A percentile compares a stretch with the other conserved stretches of the same genome.
These are phyloP conservation scores for Taenaris catops DNA, from an alignment of 2,888 invertebrate genomes.

Conservation along the genomic window DNA sequence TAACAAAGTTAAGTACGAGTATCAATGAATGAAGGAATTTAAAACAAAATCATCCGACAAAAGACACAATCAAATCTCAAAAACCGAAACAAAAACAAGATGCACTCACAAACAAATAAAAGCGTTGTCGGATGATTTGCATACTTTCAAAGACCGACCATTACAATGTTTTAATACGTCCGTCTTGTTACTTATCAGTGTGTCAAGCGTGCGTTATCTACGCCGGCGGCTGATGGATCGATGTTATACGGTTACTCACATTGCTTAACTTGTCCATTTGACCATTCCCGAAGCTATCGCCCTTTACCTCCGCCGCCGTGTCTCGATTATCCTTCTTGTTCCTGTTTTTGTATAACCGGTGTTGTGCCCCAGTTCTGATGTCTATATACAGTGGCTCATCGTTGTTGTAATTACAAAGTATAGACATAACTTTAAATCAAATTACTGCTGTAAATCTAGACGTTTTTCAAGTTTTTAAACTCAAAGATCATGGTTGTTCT, in stretches of 20 bases:
- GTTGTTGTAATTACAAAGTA: too few species aligned
- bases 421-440: too few species aligned
- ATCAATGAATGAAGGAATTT: too few species aligned
- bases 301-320: conserved; percentile 47
- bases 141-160: conserved; percentile 9
- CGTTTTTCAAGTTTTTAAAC: too few species aligned
- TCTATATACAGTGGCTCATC: neutral
- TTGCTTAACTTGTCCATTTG: conserved; percentile 36
- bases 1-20: too few species aligned
- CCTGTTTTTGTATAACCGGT: conserved; percentile 14
- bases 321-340: conserved; percentile 39
- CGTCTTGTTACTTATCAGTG: conserved; percentile 61
- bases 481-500: too few species aligned
- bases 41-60: too few species aligned
- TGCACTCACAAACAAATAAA: conserved; percentile 11
- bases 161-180: conserved; percentile 16
- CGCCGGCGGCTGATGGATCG: conserved; percentile 62
- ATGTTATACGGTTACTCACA: conserved; percentile 41
- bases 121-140: conserved; percentile 12
- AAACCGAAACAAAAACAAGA: neutral
- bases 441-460: too few species aligned
- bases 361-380: too few species aligned
- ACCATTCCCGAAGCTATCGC: conserved; percentile 41
- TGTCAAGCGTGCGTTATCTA: conserved; percentile 67
- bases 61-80: too few species aligned